These are phyloP conservation scores for Portunus trituberculatus DNA, from an alignment of 1,140 invertebrate genomes.

Conservation along the genomic window DNA sequence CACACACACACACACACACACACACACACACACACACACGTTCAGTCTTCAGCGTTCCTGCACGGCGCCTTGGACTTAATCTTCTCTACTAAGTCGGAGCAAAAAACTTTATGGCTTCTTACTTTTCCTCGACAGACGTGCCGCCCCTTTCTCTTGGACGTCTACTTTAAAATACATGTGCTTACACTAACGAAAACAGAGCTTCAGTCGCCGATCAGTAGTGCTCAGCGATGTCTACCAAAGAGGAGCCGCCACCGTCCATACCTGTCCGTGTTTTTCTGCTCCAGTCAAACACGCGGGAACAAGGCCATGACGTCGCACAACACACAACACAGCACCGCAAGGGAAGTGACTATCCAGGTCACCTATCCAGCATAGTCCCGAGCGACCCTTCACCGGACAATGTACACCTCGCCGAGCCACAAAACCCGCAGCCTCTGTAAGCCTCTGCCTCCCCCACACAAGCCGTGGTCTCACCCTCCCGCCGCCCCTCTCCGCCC, in stretches of 20 bases:
- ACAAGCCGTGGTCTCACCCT: background rate
- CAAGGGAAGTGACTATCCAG: background rate
- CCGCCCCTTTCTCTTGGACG: too few relatives aligned
- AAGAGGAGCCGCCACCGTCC: too few relatives aligned
- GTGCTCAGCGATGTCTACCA: background rate
- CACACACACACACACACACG: too few relatives aligned
- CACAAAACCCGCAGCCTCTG: background rate
- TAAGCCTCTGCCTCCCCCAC: background rate
- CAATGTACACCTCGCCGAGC: conserved; percentile 2
- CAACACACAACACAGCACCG: background rate
- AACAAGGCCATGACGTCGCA: background rate
- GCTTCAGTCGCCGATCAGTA: background rate
- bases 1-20: too few relatives aligned
- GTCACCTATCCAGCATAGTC: background rate
- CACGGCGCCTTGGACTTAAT: too few relatives aligned
- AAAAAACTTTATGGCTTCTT: too few relatives aligned
- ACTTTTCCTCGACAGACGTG: too few relatives aligned
- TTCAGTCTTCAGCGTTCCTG: too few relatives aligned
- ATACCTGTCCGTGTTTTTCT: background rate
- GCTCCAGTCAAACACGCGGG: background rate
- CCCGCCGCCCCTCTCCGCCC: background rate
- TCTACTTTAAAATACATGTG: background rate
- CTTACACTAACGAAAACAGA: background rate
- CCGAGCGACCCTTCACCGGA: background rate
- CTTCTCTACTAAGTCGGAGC: too few relatives aligned